Conservation (phyloP, 2,888 invertebrate genomes). For the Pantelozetes paolii region DNA sequence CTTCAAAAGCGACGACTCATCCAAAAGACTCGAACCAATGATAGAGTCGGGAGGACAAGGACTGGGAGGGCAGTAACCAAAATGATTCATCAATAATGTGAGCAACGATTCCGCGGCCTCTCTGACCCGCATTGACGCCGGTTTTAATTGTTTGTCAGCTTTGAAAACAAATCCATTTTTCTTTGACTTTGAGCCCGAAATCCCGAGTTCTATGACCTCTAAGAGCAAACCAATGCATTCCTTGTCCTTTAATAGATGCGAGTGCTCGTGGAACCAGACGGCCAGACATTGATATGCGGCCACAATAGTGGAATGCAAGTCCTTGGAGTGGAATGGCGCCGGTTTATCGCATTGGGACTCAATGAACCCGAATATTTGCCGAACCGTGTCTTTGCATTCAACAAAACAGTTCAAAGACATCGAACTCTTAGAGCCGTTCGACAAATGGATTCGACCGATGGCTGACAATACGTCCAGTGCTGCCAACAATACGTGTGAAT, state of each 20-base stretch:
- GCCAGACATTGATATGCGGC: constrained; percentile 60
- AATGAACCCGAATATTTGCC: constrained; percentile 98
- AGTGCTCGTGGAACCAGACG: constrained; percentile 87
- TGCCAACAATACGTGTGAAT: constrained; percentile 86
- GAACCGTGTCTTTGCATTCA: constrained; percentile 86
- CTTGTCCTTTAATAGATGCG: constrained; percentile 79
- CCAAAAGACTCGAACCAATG: constrained; percentile 68
- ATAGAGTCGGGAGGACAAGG: constrained; percentile 77
- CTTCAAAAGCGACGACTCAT: constrained; percentile 75
- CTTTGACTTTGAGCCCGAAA: constrained; percentile 82
- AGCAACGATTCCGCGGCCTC: constrained; percentile 86
- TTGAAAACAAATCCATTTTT: constrained; percentile 61
- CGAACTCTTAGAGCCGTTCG: constrained; percentile 49
- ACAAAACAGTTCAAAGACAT: constrained; percentile 24
- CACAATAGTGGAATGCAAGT: constrained; percentile 82
- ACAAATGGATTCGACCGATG: constrained; percentile 79
- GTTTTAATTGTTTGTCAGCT: constrained; percentile 91
- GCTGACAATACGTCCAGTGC: constrained; percentile 86
- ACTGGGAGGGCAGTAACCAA: constrained; percentile 69
- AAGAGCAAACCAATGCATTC: constrained; percentile 87
- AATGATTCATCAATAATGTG: constrained; percentile 43
- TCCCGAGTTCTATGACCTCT: constrained; percentile 94
- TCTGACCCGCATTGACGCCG: constrained; percentile 93
- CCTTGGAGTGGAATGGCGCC: constrained; percentile 86
- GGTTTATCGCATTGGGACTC: constrained; percentile 90